These are phyloP conservation scores for Chromobotia macracanthus DNA, from an alignment of 2,797 vertebrate species.

Conservation along the genomic window DNA sequence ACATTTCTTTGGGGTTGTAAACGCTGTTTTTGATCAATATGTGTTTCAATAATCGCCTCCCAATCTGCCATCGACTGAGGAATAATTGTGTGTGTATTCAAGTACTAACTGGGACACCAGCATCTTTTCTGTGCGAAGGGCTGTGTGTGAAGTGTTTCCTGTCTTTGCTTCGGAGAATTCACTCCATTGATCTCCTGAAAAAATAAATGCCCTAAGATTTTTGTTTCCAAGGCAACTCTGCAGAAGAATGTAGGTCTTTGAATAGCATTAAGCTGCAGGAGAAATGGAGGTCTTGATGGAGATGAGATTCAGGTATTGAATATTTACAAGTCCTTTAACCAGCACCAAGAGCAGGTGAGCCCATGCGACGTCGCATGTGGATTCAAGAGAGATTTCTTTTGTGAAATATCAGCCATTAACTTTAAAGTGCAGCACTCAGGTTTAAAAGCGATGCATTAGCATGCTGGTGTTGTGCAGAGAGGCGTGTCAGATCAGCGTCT, in stretches of 20 bases:
- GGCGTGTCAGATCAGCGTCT: background rate
- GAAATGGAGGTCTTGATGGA: conserved; percentile 66
- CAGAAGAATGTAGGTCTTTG: conserved; percentile 77
- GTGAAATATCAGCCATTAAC: conserved; percentile 16
- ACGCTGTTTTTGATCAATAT: conserved; percentile 17
- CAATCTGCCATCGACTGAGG: background rate
- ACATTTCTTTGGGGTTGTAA: background rate
- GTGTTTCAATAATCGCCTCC: background rate
- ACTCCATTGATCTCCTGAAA: conserved; percentile 75
- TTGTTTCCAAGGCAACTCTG: conserved; percentile 80
- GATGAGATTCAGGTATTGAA: conserved; percentile 58
- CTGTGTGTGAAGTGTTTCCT: conserved; percentile 71
- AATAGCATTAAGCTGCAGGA: conserved; percentile 73
- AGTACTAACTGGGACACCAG: conserved; percentile 70
- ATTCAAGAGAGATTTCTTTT: conserved; percentile 20
- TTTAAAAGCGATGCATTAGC: background rate
- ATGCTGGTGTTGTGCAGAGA: background rate
- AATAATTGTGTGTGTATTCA: conserved; percentile 19
- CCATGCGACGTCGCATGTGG: background rate
- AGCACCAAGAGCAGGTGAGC: conserved; percentile 20
- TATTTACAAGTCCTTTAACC: conserved; percentile 59
- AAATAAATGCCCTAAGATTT: conserved; percentile 55
- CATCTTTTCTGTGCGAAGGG: conserved; percentile 66
- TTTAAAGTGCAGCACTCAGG: background rate
- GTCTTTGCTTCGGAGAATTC: conserved; percentile 68